These are phyloP conservation scores for Nothocercus nigrocapillus DNA, from an alignment of 2,113 vertebrate species.

Conservation along the genomic window DNA sequence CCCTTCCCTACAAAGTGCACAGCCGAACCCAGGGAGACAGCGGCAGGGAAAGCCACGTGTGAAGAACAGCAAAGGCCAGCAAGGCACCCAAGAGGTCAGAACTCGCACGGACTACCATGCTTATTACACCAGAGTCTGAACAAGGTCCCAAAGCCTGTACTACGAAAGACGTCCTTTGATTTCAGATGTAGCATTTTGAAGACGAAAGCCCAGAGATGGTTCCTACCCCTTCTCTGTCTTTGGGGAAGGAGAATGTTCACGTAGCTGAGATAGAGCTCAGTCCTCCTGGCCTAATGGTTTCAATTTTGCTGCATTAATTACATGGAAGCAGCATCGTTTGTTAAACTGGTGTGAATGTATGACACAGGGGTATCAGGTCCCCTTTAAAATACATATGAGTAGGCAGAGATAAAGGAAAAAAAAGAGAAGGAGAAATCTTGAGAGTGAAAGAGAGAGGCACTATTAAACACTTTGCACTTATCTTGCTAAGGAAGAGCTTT, in stretches of 20 bases:
- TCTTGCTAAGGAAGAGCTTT: slow-evolving; percentile 60
- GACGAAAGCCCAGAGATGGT: accelerated
- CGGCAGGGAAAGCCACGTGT: not conserved
- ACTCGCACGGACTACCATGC: too few species aligned
- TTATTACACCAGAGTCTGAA: accelerated
- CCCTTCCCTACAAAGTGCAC: not conserved
- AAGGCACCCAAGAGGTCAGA: accelerated
- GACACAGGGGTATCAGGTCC: not conserved
- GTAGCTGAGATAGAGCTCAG: not conserved
- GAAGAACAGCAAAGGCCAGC: not conserved
- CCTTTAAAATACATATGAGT: slow-evolving; percentile 56
- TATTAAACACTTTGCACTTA: slow-evolving; percentile 67
- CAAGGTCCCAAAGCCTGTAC: accelerated
- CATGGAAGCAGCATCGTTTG: not conserved
- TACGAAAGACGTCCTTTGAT: not conserved
- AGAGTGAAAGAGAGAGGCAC: slow-evolving; percentile 19
- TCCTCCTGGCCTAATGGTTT: not conserved
- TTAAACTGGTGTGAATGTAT: not conserved
- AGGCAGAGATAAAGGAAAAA: slow-evolving; percentile 54
- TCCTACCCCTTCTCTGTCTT: not conserved
- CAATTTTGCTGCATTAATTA: slow-evolving; percentile 30
- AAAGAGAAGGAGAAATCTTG: slow-evolving; percentile 50
- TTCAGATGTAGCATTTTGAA: not conserved
- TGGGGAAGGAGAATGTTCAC: not conserved
- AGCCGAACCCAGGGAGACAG: not conserved